These are phyloP conservation scores for Drosophila kohkoa DNA, from an alignment of 1,140 invertebrate species.

Conservation along the genomic window DNA sequence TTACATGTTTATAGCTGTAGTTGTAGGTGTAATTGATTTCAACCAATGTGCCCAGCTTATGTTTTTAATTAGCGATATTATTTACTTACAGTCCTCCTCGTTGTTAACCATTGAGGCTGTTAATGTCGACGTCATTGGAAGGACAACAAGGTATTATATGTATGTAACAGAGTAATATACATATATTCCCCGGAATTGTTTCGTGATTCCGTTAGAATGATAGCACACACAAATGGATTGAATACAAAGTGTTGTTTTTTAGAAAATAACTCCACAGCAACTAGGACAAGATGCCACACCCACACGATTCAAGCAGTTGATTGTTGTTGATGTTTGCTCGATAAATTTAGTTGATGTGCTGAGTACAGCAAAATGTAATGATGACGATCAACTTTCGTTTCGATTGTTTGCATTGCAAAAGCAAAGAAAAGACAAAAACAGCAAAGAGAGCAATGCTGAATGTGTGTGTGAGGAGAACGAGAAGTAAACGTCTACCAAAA, in stretches of 20 bases:
- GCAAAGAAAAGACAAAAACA: neutral
- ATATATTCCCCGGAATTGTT: slow-evolving; percentile 45
- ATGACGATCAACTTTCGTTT: slow-evolving; percentile 51
- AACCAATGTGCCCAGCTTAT: too few relatives aligned
- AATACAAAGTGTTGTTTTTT: too few relatives aligned
- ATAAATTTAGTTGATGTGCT: slow-evolving; percentile 25
- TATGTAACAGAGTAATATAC: neutral
- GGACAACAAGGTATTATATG: slow-evolving; percentile 34
- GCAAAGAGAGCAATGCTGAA: slow-evolving; percentile 22
- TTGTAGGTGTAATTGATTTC: too few relatives aligned
- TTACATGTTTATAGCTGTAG: too few relatives aligned
- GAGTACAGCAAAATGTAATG: slow-evolving; percentile 49
- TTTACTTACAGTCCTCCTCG: slow-evolving; percentile 71
- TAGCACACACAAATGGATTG: slow-evolving; percentile 5
- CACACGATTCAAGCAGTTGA: slow-evolving; percentile 37
- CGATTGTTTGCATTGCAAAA: slow-evolving; percentile 43
- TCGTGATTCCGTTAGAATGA: slow-evolving; percentile 50
- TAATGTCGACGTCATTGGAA: slow-evolving; percentile 66
- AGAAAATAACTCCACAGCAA: too few relatives aligned
- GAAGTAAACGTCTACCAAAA: neutral
- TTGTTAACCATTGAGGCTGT: slow-evolving; percentile 41
- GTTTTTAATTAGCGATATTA: neutral
- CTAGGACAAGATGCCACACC: slow-evolving; percentile 39
- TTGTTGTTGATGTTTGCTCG: slow-evolving; percentile 44
- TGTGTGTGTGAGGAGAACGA: slow-evolving; percentile 32